phyloP scores from a whole-genome alignment of 37 sponge, comb jelly and placozoan genomes.

The Agelas oroides region DNA sequence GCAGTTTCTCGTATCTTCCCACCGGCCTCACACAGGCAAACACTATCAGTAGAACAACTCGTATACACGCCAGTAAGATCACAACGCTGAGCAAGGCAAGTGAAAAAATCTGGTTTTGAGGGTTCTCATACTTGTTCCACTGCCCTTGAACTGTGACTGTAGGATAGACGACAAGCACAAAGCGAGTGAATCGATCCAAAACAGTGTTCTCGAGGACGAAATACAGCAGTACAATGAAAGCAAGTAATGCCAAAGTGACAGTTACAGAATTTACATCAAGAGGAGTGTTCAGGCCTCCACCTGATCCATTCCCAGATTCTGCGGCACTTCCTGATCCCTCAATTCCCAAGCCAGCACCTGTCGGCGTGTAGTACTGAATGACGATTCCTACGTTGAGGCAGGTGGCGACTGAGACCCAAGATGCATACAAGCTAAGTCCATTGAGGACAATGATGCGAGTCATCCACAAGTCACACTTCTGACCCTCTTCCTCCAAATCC shows the following conservation, averaged over 20 bases:
- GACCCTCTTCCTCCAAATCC: neutral
- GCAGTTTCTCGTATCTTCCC: too few relatives aligned
- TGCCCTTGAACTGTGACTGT: constrained; percentile 21
- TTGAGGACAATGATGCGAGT: constrained; percentile 41
- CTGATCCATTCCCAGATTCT: too few relatives aligned
- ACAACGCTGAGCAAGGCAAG: constrained; percentile 8
- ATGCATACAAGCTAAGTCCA: constrained; percentile 24
- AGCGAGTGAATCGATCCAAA: constrained; percentile 24
- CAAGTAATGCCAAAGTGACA: constrained; percentile 18
- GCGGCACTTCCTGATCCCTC: too few relatives aligned
- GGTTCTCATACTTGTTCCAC: neutral
- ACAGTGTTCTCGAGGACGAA: constrained; percentile 63
- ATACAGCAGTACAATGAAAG: neutral
- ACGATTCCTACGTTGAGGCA: constrained; percentile 45
- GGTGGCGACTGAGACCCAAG: constrained; percentile 9
- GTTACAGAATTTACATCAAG: neutral
- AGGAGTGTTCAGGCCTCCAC: too few relatives aligned
- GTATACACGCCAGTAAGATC: constrained; percentile 2
- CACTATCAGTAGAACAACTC: constrained; percentile 15
- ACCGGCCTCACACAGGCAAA: constrained; percentile 5
- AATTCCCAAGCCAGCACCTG: too few relatives aligned
- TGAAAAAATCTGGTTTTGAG: constrained; percentile 14
- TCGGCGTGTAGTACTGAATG: constrained; percentile 3
- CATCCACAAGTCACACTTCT: neutral
- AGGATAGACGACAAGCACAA: constrained; percentile 19